A percentile compares a stretch with the other conserved stretches of the same genome.
phyloP scores from a whole-genome alignment of 2,888 invertebrate genomes.

The Lymantria monacha region DNA sequence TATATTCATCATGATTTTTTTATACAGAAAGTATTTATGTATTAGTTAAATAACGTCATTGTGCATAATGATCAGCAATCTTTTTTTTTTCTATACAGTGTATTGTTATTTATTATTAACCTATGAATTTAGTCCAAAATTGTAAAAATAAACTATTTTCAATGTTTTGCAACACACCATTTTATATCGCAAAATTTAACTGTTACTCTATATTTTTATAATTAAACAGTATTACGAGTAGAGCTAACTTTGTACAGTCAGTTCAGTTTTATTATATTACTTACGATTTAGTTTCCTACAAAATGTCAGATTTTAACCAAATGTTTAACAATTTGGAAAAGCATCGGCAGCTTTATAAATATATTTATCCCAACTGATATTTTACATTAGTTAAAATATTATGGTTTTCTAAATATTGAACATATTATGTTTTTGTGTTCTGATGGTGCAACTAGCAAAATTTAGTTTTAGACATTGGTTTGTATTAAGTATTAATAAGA shows the following conservation, averaged over 20 bases:
- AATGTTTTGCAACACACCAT: not conserved
- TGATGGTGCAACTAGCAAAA: slow-evolving; percentile 39
- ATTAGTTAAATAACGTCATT: not conserved
- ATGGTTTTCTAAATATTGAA: not conserved
- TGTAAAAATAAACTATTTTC: slow-evolving; percentile 13
- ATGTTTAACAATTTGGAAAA: not conserved
- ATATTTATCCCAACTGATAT: not conserved
- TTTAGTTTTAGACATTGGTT: slow-evolving; percentile 23
- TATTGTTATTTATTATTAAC: not conserved
- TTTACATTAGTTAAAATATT: not conserved
- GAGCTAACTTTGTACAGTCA: not conserved
- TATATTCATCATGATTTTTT: not conserved
- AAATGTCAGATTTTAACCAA: not conserved
- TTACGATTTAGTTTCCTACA: not conserved
- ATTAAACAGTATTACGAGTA: not conserved
- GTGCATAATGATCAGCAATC: not conserved
- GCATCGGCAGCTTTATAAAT: slow-evolving; percentile 1
- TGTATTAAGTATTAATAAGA: slow-evolving; percentile 16
- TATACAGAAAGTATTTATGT: not conserved
- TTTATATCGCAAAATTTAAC: slow-evolving; percentile 1
- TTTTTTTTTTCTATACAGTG: too few species aligned
- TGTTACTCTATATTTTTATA: not conserved
- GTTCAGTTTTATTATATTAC: not conserved
- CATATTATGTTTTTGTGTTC: slow-evolving; percentile 13
- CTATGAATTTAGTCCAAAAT: not conserved